Base-by-base conservation (phyloP, 1,140 invertebrate genomes). In the Caerostris darwini region DNA sequence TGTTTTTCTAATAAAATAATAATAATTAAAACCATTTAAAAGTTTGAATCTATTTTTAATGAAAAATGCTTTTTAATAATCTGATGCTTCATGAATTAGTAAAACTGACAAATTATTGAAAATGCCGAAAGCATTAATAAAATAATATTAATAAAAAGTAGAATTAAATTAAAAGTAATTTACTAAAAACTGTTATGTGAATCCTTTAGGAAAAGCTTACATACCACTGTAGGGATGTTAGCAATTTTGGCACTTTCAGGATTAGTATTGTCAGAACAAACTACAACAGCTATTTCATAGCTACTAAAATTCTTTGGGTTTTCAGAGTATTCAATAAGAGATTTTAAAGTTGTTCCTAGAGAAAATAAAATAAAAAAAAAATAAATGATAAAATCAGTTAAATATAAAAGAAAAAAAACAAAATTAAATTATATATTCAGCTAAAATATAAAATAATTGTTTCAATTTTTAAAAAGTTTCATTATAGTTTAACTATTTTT, bases 241-340 rank as follows among this genome's bases (percentile, higher is more conserved):
- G 97, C 98, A 77, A 96, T 96, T 95, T 97, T 95, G 0, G 99
- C 99, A 71, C 98, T 96, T 95, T 97, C 96, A n/a, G 99, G 96
- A 7, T 98, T 98, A 95, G 97, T 96, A 1, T 96, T 95, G 95
- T 98, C 98, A 96, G 99, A 99, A 58, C 98, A 98, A 90, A 99
- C 97, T 1, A 99, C 99, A 12, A 99, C 96, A 50, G 97, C 97
- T 71, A 99, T 98, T 96, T 99, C 97, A 0, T 97, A 97, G 83
- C 97, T 97, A 95, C 95, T 96, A 58, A 95, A 95, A 94, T 98
- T 97, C n/a, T 96, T 96, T 3, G 97, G 96, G 96, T 98, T 97
- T 86, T 90, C 96, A 0, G 97, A 97, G 67, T 97, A 97, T 96
- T 99, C 97, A 85, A 99, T 98, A 12, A 99, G 96, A 0, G 98